A percentile compares a stretch with the other conserved stretches of the same genome.
phyloP scores from a whole-genome alignment of 2,113 vertebrate genomes.

The Eulemur macaco region DNA sequence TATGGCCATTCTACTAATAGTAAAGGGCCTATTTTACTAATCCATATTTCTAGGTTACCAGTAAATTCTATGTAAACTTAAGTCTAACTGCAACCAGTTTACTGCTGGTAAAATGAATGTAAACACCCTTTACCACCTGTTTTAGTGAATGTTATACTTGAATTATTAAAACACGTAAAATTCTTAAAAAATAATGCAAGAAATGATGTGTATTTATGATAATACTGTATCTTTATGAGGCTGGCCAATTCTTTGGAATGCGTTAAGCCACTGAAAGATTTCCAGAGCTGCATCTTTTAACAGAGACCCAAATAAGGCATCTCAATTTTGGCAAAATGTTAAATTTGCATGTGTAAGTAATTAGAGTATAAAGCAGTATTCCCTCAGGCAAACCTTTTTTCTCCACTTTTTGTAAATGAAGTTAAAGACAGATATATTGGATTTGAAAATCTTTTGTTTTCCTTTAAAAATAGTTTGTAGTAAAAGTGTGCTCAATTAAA shows the following conservation, averaged over 20 bases:
- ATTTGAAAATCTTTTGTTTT: conserved; percentile 17
- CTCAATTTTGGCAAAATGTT: background rate
- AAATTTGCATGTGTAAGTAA: conserved; percentile 46
- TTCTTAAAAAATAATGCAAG: background rate
- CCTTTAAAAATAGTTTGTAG: background rate
- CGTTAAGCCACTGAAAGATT: background rate
- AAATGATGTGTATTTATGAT: conserved; percentile 9
- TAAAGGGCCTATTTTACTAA: background rate
- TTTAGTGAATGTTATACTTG: background rate
- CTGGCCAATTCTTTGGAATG: background rate
- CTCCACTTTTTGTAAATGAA: conserved; percentile 37
- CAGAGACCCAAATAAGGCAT: background rate
- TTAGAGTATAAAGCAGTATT: conserved; percentile 26
- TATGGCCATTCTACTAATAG: background rate
- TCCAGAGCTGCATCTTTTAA: background rate
- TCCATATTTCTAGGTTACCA: background rate
- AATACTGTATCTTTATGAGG: background rate
- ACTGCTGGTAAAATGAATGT: conserved; percentile 9
- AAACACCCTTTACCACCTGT: background rate
- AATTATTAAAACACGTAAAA: conserved; percentile 1
- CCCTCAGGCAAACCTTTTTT: conserved; percentile 13
- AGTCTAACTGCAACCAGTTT: background rate
- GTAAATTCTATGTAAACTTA: background rate
- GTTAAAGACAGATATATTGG: background rate
- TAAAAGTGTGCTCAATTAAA: background rate